phyloP scores from a whole-genome alignment of 1,140 invertebrate genomes.

The Watersipora subatra region DNA sequence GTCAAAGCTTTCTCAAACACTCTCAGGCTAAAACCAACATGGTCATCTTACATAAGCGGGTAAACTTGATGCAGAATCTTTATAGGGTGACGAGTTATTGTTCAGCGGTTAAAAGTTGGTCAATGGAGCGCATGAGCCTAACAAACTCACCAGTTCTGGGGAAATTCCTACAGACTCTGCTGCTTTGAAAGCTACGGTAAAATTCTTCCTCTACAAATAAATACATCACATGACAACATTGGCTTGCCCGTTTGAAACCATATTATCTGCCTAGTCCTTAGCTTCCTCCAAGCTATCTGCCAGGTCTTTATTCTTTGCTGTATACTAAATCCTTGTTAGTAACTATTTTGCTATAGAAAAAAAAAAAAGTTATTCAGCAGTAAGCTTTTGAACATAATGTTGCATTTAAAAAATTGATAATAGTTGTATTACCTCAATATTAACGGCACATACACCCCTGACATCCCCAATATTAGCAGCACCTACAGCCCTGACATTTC shows the following conservation, averaged over 20 bases:
- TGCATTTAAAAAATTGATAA: too few relatives aligned
- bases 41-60: not conserved
- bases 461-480: too few relatives aligned
- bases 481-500: too few relatives aligned
- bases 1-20: not conserved
- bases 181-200: not conserved
- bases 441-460: too few relatives aligned
- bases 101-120: not conserved
- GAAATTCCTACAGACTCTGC: constrained; percentile 1
- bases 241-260: not conserved
- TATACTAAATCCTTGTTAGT: not conserved
- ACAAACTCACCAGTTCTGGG: not conserved
- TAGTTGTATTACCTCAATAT: too few relatives aligned
- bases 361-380: too few relatives aligned
- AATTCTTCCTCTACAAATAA: constrained; percentile 1
- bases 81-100: not conserved
- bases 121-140: too few relatives aligned
- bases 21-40: not conserved
- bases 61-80: not conserved
- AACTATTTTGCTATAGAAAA: too few relatives aligned
- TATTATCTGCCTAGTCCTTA: not conserved
- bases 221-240: not conserved
- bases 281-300: not conserved
- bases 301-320: not conserved
- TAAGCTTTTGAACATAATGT: too few relatives aligned